Evolutionary conservation across 2,888 invertebrate genomes (phyloP), one percentile per base, ranked within the genome.

Genomic region (Dromius quadrimaculatus): DNA sequence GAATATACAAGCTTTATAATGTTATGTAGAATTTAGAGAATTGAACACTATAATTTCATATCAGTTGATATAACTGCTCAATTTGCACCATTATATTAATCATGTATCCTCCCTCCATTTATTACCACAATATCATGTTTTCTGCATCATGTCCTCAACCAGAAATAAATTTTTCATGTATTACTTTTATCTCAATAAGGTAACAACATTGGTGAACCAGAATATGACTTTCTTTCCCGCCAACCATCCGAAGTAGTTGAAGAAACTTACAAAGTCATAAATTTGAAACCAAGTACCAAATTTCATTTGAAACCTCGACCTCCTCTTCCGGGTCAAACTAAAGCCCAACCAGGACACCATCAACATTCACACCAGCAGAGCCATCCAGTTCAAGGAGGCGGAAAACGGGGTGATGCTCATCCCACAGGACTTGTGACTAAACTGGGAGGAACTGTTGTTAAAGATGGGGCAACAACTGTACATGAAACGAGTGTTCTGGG

Each of bases 401-500:
- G 83, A 43, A 79, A 78, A 72, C 81, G 83, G 72, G 85, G 86
- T 20, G 88, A 90, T 70, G 87, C 88, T 22, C 91, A 90, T 80
- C 92, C 93, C 0, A 87, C 92, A 1, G 94, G 94, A 2, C 83
- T 94, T 66, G 92, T 95, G 0, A 93, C 94, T 3, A 93, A 91
- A 77, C 85, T 94, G 62, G 93, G 93, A 43, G 95, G 94, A 17
- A 94, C 92, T 2, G 88, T 92, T 69, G 90, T 94, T 2, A 91
- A 90, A 79, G 92, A 93, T 77, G 94, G 94, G 1, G 83, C 90
- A 1, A 94, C 94, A 2, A 94, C 94, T 0, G 88, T 94, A 3
- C 92, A 93, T 78, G 94, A 94, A 83, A 94, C 94, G 0, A 92
- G 92, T 79, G 93, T 95, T n/a, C 91, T 94, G 76, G 92, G 95